Percentiles rank a stretch among this genome's conserved stretches.
Evolutionary conservation across 2,797 vertebrate species (phyloP).

Genomic region (Chelon auratus): DNA sequence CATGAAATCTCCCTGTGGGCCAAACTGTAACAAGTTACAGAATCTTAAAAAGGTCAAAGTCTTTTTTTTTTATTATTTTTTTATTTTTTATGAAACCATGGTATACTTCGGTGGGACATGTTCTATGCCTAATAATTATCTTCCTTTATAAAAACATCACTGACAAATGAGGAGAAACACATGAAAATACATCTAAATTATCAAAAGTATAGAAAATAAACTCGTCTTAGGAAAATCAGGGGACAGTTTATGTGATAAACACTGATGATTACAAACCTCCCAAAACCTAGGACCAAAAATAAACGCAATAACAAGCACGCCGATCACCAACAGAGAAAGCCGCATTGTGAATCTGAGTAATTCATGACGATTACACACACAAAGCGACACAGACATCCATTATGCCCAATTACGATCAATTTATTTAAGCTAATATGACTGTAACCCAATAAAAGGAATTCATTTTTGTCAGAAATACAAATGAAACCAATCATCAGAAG

Average conservation of each 20-base stretch:
- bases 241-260: neutral
- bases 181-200: neutral
- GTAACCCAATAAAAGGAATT: slow-evolving; percentile 46
- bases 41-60: slow-evolving; percentile 60
- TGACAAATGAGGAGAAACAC: neutral
- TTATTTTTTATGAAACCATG: slow-evolving; percentile 14
- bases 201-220: neutral
- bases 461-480: slow-evolving; percentile 58
- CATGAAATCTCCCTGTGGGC: slow-evolving; percentile 48
- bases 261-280: neutral
- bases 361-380: slow-evolving; percentile 15
- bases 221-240: neutral
- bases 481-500: slow-evolving; percentile 63
- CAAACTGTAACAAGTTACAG: slow-evolving; percentile 58
- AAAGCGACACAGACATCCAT: slow-evolving; percentile 51
- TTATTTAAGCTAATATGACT: slow-evolving; percentile 54
- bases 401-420: slow-evolving; percentile 59
- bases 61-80: slow-evolving; percentile 28
- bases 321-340: neutral
- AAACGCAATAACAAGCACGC: neutral
- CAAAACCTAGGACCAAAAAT: neutral
- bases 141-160: slow-evolving; percentile 8
- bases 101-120: slow-evolving; percentile 16
- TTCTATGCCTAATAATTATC: slow-evolving; percentile 15
- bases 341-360: neutral